These are phyloP conservation scores for Microcebus murinus DNA, from an alignment of 2,113 vertebrate genomes.

Conservation along the genomic window DNA sequence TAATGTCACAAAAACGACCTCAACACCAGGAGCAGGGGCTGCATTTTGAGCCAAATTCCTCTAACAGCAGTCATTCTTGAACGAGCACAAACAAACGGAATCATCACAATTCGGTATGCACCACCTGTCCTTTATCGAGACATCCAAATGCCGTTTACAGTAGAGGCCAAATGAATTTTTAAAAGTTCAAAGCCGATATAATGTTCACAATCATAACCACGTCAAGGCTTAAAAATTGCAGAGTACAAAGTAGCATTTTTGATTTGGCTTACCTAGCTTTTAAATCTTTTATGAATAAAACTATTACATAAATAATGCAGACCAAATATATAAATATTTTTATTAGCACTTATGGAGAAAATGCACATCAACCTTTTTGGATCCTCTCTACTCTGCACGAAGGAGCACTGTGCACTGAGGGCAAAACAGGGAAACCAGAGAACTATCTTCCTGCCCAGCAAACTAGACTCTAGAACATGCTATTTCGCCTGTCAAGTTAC, in stretches of 20 bases:
- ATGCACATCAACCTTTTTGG: neutral
- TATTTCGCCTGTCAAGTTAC: neutral
- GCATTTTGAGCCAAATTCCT: neutral
- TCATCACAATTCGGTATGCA: rapidly evolving
- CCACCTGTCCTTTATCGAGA: neutral
- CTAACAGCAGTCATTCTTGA: neutral
- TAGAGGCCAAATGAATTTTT: neutral
- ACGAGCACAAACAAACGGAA: neutral
- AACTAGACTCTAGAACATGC: neutral
- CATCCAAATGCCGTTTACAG: neutral
- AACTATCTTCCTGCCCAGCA: neutral
- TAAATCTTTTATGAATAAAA: slow-evolving; percentile 58
- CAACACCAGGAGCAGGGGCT: neutral
- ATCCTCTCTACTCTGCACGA: neutral
- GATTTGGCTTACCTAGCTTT: neutral
- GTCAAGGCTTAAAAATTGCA: neutral
- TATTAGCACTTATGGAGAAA: neutral
- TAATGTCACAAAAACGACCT: neutral
- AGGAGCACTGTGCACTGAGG: neutral
- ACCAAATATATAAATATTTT: slow-evolving; percentile 36
- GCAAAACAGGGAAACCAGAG: neutral
- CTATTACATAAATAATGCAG: neutral
- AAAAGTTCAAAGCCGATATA: neutral
- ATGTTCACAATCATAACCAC: neutral
- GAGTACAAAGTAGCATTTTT: neutral